These are phyloP conservation scores for Poeciliopsis turrubarensis DNA, from an alignment of 2,113 vertebrate species.

Conservation along the genomic window DNA sequence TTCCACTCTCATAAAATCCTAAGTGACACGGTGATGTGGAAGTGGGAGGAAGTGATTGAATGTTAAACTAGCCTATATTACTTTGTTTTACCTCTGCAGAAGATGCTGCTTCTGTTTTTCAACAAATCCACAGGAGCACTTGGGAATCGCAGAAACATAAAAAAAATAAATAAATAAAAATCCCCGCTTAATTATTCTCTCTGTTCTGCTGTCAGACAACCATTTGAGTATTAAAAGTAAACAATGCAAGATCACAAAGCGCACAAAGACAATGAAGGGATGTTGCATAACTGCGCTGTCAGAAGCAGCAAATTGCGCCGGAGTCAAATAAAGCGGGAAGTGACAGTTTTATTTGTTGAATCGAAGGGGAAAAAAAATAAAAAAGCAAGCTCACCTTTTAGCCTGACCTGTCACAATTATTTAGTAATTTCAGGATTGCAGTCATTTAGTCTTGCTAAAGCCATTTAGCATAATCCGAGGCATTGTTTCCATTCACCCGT, in stretches of 20 bases:
- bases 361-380: background rate
- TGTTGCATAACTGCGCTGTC: conserved; percentile 13
- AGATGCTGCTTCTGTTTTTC: conserved; percentile 35
- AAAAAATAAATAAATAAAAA: conserved; percentile 15
- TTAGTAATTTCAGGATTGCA: background rate
- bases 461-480: background rate
- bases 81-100: conserved; percentile 34
- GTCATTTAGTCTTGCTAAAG: background rate
- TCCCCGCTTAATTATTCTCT: conserved; percentile 56
- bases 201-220: conserved; percentile 60
- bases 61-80: conserved; percentile 36
- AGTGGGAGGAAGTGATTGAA: conserved; percentile 42
- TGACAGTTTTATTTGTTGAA: conserved; percentile 37
- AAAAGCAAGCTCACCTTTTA: conserved; percentile 5
- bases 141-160: conserved; percentile 33
- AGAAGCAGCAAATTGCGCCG: conserved; percentile 22
- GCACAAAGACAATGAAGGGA: conserved; percentile 19
- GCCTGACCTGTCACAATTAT: background rate
- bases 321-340: conserved; percentile 25
- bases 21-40: conserved; percentile 53
- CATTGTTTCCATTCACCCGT: background rate
- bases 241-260: conserved; percentile 48
- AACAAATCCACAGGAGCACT: conserved; percentile 49
- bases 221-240: conserved; percentile 59
- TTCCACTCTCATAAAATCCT: conserved; percentile 20